Conservation (phyloP, 92 coral and sea anemone genomes). For the Porites rus region DNA sequence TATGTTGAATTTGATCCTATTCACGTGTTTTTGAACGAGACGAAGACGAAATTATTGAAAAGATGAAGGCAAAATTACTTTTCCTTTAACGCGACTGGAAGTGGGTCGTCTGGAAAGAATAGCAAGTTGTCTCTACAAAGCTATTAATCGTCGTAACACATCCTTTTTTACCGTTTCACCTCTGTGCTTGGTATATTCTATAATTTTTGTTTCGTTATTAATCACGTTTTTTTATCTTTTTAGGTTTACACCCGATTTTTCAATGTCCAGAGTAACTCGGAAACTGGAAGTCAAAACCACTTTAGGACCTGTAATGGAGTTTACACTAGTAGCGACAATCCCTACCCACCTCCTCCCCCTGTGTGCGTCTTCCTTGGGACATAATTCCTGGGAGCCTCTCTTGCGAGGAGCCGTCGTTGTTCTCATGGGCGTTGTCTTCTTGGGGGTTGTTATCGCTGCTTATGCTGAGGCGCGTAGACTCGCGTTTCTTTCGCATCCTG, state of each 20-base stretch:
- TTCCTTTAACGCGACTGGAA: too few relatives aligned
- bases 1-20: too few relatives aligned
- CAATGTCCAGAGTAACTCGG: constrained; percentile 97
- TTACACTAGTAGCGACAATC: constrained; percentile 94
- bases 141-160: too few relatives aligned
- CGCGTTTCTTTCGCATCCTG: constrained; percentile 73
- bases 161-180: too few relatives aligned
- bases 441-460: constrained; percentile 81
- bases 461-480: constrained; percentile 93
- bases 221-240: background rate
- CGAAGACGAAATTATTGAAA: too few relatives aligned
- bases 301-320: constrained; percentile 93
- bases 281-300: constrained; percentile 90
- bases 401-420: constrained; percentile 68
- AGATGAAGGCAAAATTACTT: too few relatives aligned
- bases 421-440: constrained; percentile 78
- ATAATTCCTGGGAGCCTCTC: constrained; percentile 89
- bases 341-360: constrained; percentile 98
- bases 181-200: too few relatives aligned
- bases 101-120: too few relatives aligned
- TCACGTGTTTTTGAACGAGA: too few relatives aligned
- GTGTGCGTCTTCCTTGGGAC: constrained; percentile 96
- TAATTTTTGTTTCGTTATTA: too few relatives aligned
- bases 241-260: constrained; percentile 98
- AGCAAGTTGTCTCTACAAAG: too few relatives aligned